phyloP scores from a whole-genome alignment of 1,140 invertebrate genomes.

The Marisa cornuarietis region DNA sequence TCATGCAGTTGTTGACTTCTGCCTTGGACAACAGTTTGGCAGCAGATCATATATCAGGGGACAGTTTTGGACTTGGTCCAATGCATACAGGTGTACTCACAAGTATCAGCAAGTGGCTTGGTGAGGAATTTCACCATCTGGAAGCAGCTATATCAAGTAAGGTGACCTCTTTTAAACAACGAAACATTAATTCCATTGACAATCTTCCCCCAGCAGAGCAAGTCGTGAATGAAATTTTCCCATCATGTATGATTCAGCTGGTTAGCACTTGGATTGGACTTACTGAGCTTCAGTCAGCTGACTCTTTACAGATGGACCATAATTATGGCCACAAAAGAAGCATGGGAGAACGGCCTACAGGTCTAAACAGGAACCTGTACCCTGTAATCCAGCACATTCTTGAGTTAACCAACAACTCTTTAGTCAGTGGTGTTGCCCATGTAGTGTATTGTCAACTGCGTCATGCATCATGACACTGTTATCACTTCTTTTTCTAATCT shows the following conservation, averaged over 20 bases:
- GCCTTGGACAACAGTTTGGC: constrained; percentile 3
- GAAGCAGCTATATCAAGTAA: constrained; percentile 32
- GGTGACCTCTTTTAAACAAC: constrained; percentile 42
- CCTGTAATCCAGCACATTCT: constrained; percentile 52
- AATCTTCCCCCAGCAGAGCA: constrained; percentile 45
- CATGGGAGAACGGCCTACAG: background rate
- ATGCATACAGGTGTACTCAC: constrained; percentile 36
- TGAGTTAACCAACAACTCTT: constrained; percentile 53
- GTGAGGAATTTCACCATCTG: constrained; percentile 40
- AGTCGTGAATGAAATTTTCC: constrained; percentile 46
- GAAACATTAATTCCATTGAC: constrained; percentile 47
- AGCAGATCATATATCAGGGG: background rate
- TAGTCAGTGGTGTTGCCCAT: constrained; percentile 56
- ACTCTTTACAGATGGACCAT: constrained; percentile 23
- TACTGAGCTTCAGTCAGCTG: background rate
- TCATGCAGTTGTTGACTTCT: constrained; percentile 2
- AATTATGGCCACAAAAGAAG: constrained; percentile 16
- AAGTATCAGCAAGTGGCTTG: constrained; percentile 44
- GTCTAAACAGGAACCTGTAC: constrained; percentile 25
- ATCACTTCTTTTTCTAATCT: background rate
- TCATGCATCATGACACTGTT: constrained; percentile 6
- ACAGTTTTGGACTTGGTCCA: constrained; percentile 29
- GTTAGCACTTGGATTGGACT: constrained; percentile 43
- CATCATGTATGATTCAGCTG: constrained; percentile 48
- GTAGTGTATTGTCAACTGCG: constrained; percentile 50